These are phyloP conservation scores for Eremophila alpestris DNA, from an alignment of 2,797 vertebrate genomes.

Conservation along the genomic window DNA sequence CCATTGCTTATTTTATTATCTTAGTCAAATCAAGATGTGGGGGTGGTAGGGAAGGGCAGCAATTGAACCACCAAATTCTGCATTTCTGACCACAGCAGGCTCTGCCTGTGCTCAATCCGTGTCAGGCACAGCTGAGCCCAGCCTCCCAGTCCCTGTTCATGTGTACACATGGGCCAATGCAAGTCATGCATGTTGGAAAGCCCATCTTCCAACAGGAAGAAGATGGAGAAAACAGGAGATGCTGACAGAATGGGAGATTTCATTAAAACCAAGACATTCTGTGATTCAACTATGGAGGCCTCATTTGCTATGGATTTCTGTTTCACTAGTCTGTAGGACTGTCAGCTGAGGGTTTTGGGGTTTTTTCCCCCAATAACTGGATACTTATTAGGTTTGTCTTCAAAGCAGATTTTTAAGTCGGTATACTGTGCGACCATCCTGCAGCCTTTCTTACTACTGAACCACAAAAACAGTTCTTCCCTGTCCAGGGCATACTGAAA, in stretches of 20 bases:
- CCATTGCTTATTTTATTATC: not conserved
- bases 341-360: not conserved
- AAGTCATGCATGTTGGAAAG: not conserved
- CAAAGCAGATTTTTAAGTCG: not conserved
- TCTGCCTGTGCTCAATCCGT: not conserved
- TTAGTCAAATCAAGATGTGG: not conserved
- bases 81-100: not conserved
- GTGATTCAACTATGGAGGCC: not conserved
- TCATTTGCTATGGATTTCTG: not conserved
- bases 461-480: not conserved
- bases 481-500: not conserved
- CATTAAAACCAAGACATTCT: not conserved
- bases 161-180: fast-evolving
- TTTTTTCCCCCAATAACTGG: fast-evolving
- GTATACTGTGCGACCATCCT: not conserved
- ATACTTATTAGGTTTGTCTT: not conserved
- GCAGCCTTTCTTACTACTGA: not conserved
- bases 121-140: not conserved
- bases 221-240: not conserved
- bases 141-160: not conserved
- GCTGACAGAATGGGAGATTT: not conserved
- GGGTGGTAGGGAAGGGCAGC: not conserved
- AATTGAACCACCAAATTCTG: not conserved
- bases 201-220: not conserved
- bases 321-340: not conserved